Evolutionary conservation across 2,888 invertebrate species (phyloP), one percentile per base, ranked within the genome.

Genomic region (Lasioglossum vierecki): DNA sequence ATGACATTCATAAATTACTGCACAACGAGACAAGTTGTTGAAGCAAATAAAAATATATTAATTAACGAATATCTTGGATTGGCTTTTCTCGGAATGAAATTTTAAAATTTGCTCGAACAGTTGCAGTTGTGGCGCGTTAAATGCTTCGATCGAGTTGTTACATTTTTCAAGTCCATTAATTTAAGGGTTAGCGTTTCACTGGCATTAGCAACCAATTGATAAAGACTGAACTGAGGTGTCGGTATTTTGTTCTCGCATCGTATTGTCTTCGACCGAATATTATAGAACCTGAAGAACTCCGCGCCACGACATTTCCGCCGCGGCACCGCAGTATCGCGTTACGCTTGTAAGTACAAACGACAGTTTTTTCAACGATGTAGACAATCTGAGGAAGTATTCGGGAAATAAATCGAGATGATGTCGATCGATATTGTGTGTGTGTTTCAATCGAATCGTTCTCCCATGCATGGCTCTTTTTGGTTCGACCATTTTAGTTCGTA

Each of bases 291-390:
- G 44, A 49, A 18, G 71, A 68, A 35, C 49, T 49, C 70, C n/a
- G 70, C 81, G 39, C 18, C 18, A 30, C 68, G 57, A 74, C 57
- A 74, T 79, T 41, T 84, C 78, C 35, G 66, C 41, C 66, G 84
- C 74, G 84, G 44, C 44, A 71, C 74, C 26, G 72, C 30, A 44
- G 78, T 75, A 84, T 63, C 44, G 73, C 78, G 60, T 84, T 85
- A 85, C 71, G 71, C 75, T 72, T 85, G 49, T 85, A 85, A 85
- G 85, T 85, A 85, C 86, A 85, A 85, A 85, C 85, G 72, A 84
- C 68, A 70, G 70, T 80, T 74, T 79, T 79, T 68, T 76, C 73
- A 63, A 75, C 85, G 85, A 85, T 70, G 85, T 85, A 85, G 85
- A 84, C 84, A 84, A 84, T 84, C 84, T 84, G 71, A 84, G 15